These are phyloP conservation scores for Nemurella pictetii DNA, from an alignment of 2,888 invertebrate genomes.

Conservation along the genomic window DNA sequence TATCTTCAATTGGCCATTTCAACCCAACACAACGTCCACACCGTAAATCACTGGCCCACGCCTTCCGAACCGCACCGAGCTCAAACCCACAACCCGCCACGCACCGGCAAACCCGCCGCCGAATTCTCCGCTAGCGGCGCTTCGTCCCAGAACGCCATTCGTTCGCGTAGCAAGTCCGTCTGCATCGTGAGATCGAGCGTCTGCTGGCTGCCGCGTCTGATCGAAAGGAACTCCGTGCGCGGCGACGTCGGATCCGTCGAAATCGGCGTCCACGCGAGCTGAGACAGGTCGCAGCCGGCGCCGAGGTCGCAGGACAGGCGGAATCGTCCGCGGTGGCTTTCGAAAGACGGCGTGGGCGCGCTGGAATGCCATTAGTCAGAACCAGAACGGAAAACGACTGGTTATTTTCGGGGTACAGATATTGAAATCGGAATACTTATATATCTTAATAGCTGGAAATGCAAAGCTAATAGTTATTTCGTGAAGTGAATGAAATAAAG, in stretches of 20 bases:
- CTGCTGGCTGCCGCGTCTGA: not conserved
- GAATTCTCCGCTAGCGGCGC: constrained; percentile 35
- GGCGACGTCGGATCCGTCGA: not conserved
- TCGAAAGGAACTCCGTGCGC: not conserved
- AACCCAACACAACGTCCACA: too few species aligned
- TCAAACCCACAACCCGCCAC: too few species aligned
- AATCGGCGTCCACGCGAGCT: constrained; percentile 3
- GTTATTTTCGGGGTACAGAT: too few species aligned
- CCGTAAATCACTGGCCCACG: too few species aligned
- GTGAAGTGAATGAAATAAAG: too few species aligned
- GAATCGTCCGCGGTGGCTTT: not conserved
- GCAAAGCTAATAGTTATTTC: too few species aligned
- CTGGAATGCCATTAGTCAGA: too few species aligned
- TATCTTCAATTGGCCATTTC: too few species aligned
- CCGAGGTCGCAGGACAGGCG: not conserved
- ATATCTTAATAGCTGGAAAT: too few species aligned
- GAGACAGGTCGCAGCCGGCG: not conserved
- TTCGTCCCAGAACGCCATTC: constrained; percentile 36
- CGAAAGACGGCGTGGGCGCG: not conserved
- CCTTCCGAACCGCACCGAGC: too few species aligned
- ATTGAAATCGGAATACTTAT: too few species aligned
- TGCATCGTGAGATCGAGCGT: constrained; percentile 21
- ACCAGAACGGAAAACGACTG: too few species aligned
- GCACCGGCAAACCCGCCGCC: not conserved
- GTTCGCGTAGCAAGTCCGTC: constrained; percentile 23